A percentile compares a stretch with the other conserved stretches of the same genome.
Conservation (phyloP, 2,888 invertebrate species). For the Dryobota labecula region DNA sequence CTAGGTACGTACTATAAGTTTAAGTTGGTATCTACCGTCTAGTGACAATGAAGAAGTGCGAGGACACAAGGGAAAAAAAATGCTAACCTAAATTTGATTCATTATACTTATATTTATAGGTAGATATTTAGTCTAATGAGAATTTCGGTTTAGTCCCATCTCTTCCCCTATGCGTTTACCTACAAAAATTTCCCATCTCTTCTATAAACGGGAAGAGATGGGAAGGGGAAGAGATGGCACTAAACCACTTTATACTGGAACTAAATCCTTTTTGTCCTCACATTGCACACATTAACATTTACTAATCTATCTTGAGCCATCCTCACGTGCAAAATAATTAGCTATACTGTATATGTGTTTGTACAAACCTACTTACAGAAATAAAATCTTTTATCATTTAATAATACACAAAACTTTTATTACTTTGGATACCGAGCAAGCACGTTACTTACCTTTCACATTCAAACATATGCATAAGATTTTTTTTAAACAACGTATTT, state of each 20-base stretch:
- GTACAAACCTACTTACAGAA: too few species aligned
- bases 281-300: not conserved
- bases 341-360: too few species aligned
- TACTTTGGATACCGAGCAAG: not conserved
- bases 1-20: not conserved
- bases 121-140: not conserved
- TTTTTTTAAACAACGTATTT: not conserved
- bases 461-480: not conserved
- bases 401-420: too few species aligned
- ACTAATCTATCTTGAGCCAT: not conserved
- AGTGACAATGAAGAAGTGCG: not conserved
- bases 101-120: not conserved
- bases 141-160: too few species aligned
- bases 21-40: not conserved
- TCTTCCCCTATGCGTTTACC: too few species aligned
- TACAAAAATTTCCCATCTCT: too few species aligned
- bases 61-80: not conserved
- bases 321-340: not conserved
- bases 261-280: not conserved
- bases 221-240: too few species aligned
- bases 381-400: too few species aligned
- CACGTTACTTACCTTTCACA: not conserved
- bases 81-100: not conserved
- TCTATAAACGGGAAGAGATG: too few species aligned
- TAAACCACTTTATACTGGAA: not conserved